phyloP scores from a whole-genome alignment of 64 coral and sea anemone genomes.

The Montipora efflorescens region DNA sequence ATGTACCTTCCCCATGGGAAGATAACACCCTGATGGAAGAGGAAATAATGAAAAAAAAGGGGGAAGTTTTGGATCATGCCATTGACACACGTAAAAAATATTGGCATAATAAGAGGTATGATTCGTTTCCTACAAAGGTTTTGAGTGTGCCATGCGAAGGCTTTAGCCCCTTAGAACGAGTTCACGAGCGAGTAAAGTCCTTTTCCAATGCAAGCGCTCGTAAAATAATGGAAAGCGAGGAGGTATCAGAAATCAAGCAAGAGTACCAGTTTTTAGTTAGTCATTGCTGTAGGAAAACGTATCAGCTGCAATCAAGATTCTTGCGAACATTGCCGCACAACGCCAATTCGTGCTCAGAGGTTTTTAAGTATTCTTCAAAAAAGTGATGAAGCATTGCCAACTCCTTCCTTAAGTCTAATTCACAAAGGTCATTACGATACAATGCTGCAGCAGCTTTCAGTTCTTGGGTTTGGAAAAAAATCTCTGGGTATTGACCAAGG shows the following conservation, averaged over 20 bases:
- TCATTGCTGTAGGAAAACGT: not conserved
- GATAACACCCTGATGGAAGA: not conserved
- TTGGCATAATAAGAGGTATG: not conserved
- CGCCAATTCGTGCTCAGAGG: not conserved
- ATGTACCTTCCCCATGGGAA: not conserved
- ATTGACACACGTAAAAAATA: not conserved
- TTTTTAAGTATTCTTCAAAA: not conserved
- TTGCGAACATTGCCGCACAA: not conserved
- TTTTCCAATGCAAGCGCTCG: not conserved
- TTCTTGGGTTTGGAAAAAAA: not conserved
- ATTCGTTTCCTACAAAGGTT: not conserved
- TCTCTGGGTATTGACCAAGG: not conserved
- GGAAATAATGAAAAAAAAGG: not conserved
- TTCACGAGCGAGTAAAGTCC: not conserved
- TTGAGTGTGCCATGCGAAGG: not conserved
- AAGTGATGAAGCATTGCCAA: not conserved
- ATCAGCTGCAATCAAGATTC: conserved; percentile 12
- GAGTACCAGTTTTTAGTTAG: not conserved
- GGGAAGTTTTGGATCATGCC: not conserved
- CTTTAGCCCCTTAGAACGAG: not conserved
- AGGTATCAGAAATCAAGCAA: not conserved
- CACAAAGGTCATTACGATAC: not conserved
- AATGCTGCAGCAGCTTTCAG: not conserved
- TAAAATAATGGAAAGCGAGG: not conserved
- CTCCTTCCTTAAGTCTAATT: not conserved